Evolutionary conservation across 92 coral and sea anemone genomes (phyloP), one percentile per base, ranked within the genome.

Genomic region (Actinernus sp.): DNA sequence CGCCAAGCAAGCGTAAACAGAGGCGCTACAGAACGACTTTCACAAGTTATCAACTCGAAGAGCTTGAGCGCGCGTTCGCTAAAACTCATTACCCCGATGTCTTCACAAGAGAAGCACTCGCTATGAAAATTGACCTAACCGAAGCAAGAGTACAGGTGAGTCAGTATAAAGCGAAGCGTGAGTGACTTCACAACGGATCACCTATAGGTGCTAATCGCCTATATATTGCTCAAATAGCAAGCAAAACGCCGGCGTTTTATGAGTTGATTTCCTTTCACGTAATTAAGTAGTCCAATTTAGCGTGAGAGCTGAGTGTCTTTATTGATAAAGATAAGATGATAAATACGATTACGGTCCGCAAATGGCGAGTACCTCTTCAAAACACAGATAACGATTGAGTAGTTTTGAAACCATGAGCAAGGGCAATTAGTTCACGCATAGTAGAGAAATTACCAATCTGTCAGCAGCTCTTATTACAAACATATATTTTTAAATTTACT

Each of bases 21-120:
- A 86, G 99, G 0, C 79, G 99, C 40, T 95, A 95, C 72, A 82
- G 99, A 20, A 95, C 99, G 22, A 95, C 99, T 1, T 95, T 95
- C 60, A 95, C 99, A 27, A 95, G 99, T 41, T 91, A 91, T 68
- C 99, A 95, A 61, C 62, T 95, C 11, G 99, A 95, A 58, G 97
- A 95, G 67, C 68, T 95, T 5, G 99, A 95, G 58, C 82, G 99
- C 43, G 99, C 99, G 5, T 95, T 95, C 70, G 61, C 99, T 0
- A 95, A 95, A 50, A 95, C 99, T 5, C 99, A 95, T 36, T 95
- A 95, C 31, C 99, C 99, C 2, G 99, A 95, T 32, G 99, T 95
- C 2, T 95, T 95, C 55, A 95, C 99, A 2, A 75, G 99, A 18
- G 99, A 95, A 38, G 96, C 99, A 5, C 61, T 95, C 39, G 99